These are phyloP conservation scores for Nansenia antarctica DNA, from an alignment of 2,113 vertebrate species.

Conservation along the genomic window DNA sequence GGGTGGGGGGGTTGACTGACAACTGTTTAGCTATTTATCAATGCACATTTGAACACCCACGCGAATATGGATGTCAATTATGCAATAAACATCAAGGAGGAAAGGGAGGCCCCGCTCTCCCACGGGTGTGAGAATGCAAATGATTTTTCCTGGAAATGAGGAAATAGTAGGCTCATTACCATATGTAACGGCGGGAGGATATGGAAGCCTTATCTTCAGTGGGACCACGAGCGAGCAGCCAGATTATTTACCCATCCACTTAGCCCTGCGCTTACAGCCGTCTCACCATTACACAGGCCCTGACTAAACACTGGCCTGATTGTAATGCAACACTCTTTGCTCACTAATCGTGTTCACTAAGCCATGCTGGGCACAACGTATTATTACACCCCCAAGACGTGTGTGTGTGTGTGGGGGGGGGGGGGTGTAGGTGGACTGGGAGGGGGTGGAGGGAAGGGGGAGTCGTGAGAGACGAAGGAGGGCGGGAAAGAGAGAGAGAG, in stretches of 20 bases:
- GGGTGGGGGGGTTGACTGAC: not conserved
- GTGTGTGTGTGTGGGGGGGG: conserved; percentile 11
- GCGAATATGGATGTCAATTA: conserved; percentile 48
- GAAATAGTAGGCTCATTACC: conserved; percentile 56
- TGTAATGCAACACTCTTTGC: conserved; percentile 60
- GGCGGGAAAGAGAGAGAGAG: too few relatives aligned
- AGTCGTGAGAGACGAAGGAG: not conserved
- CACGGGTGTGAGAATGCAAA: conserved; percentile 47
- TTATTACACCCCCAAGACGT: conserved; percentile 46
- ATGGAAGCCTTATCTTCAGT: conserved; percentile 26
- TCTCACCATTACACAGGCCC: too few relatives aligned
- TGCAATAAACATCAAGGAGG: conserved; percentile 30
- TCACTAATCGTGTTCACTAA: conserved; percentile 60
- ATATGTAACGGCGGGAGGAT: conserved; percentile 44
- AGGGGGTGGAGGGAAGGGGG: conserved; percentile 6
- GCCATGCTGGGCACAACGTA: conserved; percentile 50
- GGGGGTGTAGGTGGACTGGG: conserved; percentile 5
- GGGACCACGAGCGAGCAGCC: conserved; percentile 49
- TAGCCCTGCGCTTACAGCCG: conserved; percentile 48
- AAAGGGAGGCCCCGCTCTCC: conserved; percentile 45
- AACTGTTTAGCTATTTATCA: not conserved
- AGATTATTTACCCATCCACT: conserved; percentile 53
- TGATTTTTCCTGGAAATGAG: conserved; percentile 32
- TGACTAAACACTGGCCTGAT: conserved; percentile 56
- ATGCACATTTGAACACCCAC: conserved; percentile 40